Base-by-base conservation (phyloP, 2,113 vertebrate species). In the Bathybates hornii region DNA sequence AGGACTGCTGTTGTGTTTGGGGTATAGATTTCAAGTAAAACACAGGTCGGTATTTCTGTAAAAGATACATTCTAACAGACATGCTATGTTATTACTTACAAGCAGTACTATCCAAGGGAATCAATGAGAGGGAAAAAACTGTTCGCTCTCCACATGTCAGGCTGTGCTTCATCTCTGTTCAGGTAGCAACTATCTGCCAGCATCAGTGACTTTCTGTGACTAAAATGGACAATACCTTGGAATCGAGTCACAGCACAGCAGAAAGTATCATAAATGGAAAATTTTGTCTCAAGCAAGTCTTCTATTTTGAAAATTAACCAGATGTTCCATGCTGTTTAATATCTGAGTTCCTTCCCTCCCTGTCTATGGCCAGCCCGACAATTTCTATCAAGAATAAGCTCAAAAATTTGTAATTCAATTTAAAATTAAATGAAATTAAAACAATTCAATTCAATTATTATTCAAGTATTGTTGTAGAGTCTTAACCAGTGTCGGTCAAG, bases 11-110 rank as follows among this genome's bases (percentile, higher is more conserved):
- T 76, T 76, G 71, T 76, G 43, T 76, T 76, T 29, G 29, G 71
- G 16, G 71, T 50, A 50, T 76, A 29, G 71, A 76, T 76, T 76
- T 76, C 43, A 76, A 76, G 71, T 17, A 29, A 76, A 45, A 76
- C 71, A 76, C 43, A 76, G 21, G 3, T 29, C 16, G 71, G 71
- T 76, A 0, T 1, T 76, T 76, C 71, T 76, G 71, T 76, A 50
- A 76, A 48, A 76, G 24, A 50, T 50, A 19, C 71, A 76, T 76
- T 76, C 43, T 29, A 76, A 29, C 71, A 76, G 43, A 76, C 43
- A 17, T 48, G 43, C 71, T 17, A 16, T 76, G 43, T 29, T 76
- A 43, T 48, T 76, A 19, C 43, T 48, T 76, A 50, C 43, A 76
- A 76, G 71, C 71, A 76, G 21, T 16, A 16, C 41, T 9, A 27